A percentile compares a stretch with the other conserved stretches of the same genome.
Conservation (phyloP, 2,113 vertebrate species). For the Pseudorhombus dupliciocellatus region DNA sequence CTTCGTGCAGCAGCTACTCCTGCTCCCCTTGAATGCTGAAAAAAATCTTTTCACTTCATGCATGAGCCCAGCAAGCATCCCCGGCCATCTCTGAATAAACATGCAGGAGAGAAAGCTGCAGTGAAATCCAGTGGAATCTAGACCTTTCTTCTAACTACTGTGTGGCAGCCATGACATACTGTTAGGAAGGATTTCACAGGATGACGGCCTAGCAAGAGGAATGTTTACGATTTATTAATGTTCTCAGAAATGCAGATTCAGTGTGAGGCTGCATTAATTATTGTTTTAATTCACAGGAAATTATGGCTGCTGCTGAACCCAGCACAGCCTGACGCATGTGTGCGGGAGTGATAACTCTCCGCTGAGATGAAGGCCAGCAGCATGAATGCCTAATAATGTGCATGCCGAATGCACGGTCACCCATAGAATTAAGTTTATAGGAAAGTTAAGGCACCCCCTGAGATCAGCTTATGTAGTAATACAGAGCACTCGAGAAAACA, state of each 20-base stretch:
- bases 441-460: neutral
- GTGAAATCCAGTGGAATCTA: conserved; percentile 30
- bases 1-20: conserved; percentile 28
- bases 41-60: conserved; percentile 54
- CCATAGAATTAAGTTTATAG: neutral
- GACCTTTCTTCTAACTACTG: conserved; percentile 18
- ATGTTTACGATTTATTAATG: conserved; percentile 31
- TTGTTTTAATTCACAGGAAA: conserved; percentile 38
- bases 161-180: conserved; percentile 35
- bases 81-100: conserved; percentile 52
- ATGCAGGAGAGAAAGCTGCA: conserved; percentile 40
- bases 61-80: conserved; percentile 51
- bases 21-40: conserved; percentile 52
- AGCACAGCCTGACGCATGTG: conserved; percentile 6
- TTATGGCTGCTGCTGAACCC: conserved; percentile 4
- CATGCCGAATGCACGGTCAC: neutral
- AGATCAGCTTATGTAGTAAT: neutral
- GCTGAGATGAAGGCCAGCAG: neutral
- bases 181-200: neutral
- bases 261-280: conserved; percentile 35
- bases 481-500: neutral
- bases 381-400: neutral
- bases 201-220: conserved; percentile 20
- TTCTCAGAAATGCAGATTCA: conserved; percentile 37
- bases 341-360: conserved; percentile 4